Conservation (phyloP, 2,113 vertebrate genomes). For the Callithrix jacchus region DNA sequence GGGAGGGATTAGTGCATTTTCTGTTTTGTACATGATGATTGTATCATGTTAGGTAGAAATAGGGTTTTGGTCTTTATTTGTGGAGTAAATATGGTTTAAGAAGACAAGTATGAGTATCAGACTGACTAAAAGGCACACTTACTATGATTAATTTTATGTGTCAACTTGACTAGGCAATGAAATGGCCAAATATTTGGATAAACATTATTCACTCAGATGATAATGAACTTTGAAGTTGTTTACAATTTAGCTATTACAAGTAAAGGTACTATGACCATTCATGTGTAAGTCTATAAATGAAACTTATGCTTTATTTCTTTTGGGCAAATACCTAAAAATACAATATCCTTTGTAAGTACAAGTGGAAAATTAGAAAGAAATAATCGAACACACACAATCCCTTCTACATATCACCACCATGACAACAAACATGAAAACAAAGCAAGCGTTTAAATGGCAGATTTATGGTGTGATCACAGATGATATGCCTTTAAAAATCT, state of each 20-base stretch:
- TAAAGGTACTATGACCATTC: too few species aligned
- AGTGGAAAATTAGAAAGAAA: constrained; percentile 1
- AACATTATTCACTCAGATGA: background rate
- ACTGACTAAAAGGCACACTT: background rate
- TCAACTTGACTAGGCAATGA: background rate
- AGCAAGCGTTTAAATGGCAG: background rate
- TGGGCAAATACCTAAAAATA: too few species aligned
- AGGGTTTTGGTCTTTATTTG: background rate
- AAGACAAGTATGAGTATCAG: background rate
- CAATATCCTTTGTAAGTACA: background rate
- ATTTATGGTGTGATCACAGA: background rate
- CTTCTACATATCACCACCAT: background rate
- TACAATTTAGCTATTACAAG: too few species aligned
- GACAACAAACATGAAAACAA: background rate
- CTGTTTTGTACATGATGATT: background rate
- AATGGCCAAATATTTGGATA: background rate
- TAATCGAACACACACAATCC: background rate
- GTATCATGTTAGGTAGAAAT: background rate
- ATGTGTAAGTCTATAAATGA: too few species aligned
- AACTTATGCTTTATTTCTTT: too few species aligned
- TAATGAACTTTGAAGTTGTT: too few species aligned
- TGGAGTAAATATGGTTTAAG: background rate
- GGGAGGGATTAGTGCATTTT: background rate
- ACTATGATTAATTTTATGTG: background rate
- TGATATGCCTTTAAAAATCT: background rate